These are phyloP conservation scores for Drosophila quadrilineata DNA, from an alignment of 1,140 invertebrate species.

Conservation along the genomic window DNA sequence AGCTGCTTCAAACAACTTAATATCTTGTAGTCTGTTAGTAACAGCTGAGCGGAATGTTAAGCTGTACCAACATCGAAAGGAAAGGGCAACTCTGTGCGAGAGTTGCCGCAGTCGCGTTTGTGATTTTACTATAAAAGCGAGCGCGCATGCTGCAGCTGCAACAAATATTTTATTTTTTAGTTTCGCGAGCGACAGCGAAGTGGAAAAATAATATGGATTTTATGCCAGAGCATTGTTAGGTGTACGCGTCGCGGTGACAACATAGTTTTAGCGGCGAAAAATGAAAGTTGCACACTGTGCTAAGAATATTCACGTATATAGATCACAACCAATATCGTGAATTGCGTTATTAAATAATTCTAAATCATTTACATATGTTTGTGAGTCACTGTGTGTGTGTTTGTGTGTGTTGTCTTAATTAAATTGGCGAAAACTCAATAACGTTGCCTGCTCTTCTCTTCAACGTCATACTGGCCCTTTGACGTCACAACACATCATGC, in stretches of 20 bases:
- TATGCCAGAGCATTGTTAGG: not conserved
- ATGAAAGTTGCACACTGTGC: conserved; percentile 17
- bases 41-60: conserved; percentile 5
- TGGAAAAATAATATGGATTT: conserved; percentile 3
- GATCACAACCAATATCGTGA: conserved; percentile 20
- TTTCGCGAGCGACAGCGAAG: conserved; percentile 3
- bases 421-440: conserved; percentile 58
- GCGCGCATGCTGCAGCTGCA: conserved; percentile 19
- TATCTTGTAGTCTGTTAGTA: too few species aligned
- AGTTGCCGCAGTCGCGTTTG: conserved; percentile 11
- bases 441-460: conserved; percentile 13
- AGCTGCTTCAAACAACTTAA: too few species aligned
- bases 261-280: conserved; percentile 6
- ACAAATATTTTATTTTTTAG: conserved; percentile 9
- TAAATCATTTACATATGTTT: not conserved
- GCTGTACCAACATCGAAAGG: not conserved
- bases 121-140: conserved; percentile 18
- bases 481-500: conserved; percentile 48
- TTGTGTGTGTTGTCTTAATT: conserved; percentile 14
- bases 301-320: conserved; percentile 23
- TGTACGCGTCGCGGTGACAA: not conserved
- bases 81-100: not conserved
- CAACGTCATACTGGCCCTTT: conserved; percentile 20
- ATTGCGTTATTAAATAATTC: conserved; percentile 51
- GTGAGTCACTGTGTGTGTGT: conserved; percentile 11